Evolutionary conservation across 2,113 vertebrate species (phyloP).

Genomic region (Dasyurus viverrinus): DNA sequence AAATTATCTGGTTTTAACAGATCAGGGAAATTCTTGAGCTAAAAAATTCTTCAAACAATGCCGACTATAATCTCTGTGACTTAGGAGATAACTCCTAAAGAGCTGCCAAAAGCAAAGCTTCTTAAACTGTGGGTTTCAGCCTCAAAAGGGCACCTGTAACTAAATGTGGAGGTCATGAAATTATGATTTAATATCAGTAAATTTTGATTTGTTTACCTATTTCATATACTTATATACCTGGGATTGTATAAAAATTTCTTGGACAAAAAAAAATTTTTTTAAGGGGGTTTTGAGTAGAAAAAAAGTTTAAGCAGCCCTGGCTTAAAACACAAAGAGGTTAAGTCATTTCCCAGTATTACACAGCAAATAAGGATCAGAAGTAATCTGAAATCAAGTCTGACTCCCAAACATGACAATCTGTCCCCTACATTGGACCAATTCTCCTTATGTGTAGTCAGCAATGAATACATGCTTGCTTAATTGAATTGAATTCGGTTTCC

Average conservation of each 20-base stretch:
- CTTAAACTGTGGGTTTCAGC: too few species aligned
- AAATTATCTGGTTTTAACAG: not conserved
- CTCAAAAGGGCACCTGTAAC: too few species aligned
- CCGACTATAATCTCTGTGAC: not conserved
- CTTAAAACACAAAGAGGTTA: not conserved
- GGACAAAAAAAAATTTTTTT: too few species aligned
- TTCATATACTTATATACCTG: too few species aligned
- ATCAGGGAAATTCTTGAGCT: not conserved
- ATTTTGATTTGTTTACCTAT: too few species aligned
- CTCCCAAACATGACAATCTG: not conserved
- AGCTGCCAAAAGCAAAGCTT: not conserved
- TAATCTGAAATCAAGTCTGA: not conserved
- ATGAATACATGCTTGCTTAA: not conserved
- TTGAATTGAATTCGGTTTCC: not conserved
- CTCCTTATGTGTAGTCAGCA: not conserved
- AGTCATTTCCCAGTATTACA: not conserved
- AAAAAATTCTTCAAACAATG: not conserved
- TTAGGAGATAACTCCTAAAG: not conserved
- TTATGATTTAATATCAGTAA: too few species aligned
- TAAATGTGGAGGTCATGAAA: too few species aligned
- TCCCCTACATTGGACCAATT: not conserved
- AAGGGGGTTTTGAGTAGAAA: too few species aligned
- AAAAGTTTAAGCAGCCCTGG: too few species aligned
- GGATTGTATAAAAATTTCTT: too few species aligned
- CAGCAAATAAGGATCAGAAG: not conserved